Conservation (phyloP, 2,888 invertebrate species). For the Catocala sponsa region DNA sequence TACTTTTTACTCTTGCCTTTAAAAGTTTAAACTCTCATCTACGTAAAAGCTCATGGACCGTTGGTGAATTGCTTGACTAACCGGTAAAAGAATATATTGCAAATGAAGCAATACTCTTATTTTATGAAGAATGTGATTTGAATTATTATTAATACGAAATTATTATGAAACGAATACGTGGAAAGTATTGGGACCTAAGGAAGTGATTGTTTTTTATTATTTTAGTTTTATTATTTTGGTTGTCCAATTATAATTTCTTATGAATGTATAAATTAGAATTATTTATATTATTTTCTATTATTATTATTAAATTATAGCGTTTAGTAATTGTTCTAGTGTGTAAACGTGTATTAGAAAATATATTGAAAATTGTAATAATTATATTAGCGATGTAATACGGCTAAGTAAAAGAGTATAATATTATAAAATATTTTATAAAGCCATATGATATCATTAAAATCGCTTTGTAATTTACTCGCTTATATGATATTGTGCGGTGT, state of each 20-base stretch:
- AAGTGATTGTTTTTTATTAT: conserved; percentile 29
- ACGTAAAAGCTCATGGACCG: too few species aligned
- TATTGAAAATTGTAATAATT: conserved; percentile 34
- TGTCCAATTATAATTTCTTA: conserved; percentile 37
- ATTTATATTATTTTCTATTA: conserved; percentile 31
- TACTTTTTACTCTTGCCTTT: too few species aligned
- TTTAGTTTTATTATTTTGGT: conserved; percentile 27
- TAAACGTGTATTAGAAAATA: conserved; percentile 37
- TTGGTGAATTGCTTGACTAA: too few species aligned
- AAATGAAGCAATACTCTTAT: too few species aligned
- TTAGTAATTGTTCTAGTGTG: conserved; percentile 30
- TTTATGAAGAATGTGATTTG: too few species aligned
- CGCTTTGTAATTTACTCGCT: conserved; percentile 32
- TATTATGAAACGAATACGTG: conserved; percentile 1
- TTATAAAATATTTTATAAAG: conserved; percentile 36
- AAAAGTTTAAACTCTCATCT: too few species aligned
- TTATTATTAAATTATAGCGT: conserved; percentile 22
- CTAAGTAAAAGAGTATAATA: conserved; percentile 38
- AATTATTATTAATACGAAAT: too few species aligned
- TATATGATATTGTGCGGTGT: conserved; percentile 21
- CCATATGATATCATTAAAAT: conserved; percentile 22
- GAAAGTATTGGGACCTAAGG: conserved; percentile 32
- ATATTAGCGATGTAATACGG: conserved; percentile 32
- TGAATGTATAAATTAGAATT: conserved; percentile 36
- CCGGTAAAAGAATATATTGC: too few species aligned